Evolutionary conservation across 2,888 invertebrate genomes (phyloP).

Genomic region (Drosophila demipolita): DNA sequence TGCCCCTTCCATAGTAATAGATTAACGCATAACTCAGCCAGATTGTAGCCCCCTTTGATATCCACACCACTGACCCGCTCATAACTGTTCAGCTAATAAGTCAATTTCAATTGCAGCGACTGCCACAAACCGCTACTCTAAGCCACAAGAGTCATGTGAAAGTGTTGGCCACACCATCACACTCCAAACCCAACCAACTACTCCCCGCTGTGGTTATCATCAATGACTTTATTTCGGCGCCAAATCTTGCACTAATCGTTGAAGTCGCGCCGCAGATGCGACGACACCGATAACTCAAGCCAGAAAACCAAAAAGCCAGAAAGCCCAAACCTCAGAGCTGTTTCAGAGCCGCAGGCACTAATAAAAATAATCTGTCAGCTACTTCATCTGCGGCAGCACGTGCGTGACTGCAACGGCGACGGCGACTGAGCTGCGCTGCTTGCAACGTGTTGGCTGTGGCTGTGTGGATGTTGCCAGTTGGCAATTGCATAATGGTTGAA

Average conservation of each 20-base stretch:
- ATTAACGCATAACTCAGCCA: neutral
- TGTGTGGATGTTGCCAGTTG: slow-evolving; percentile 21
- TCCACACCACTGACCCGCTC: slow-evolving; percentile 30
- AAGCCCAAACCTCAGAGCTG: slow-evolving; percentile 12
- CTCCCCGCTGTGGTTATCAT: neutral
- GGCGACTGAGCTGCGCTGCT: slow-evolving; percentile 26
- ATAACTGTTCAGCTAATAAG: slow-evolving; percentile 49
- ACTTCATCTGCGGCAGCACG: slow-evolving; percentile 68
- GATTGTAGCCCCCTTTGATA: neutral
- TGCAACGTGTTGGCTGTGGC: slow-evolving; percentile 42
- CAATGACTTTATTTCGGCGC: slow-evolving; percentile 44
- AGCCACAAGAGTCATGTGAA: slow-evolving; percentile 51
- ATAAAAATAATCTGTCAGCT: slow-evolving; percentile 71
- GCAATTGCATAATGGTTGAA: slow-evolving; percentile 63
- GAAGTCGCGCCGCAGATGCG: slow-evolving; percentile 42
- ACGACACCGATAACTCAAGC: slow-evolving; percentile 49
- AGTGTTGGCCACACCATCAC: slow-evolving; percentile 26
- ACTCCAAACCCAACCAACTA: neutral
- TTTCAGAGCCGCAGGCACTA: slow-evolving; percentile 40
- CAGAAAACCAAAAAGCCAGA: slow-evolving; percentile 3
- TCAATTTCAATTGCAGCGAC: slow-evolving; percentile 48
- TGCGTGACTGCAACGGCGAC: slow-evolving; percentile 62
- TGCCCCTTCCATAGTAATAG: neutral
- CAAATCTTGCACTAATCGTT: slow-evolving; percentile 46
- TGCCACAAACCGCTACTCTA: slow-evolving; percentile 3